Conservation (phyloP, 2,797 vertebrate genomes). For the Pseudomugil tenellus region DNA sequence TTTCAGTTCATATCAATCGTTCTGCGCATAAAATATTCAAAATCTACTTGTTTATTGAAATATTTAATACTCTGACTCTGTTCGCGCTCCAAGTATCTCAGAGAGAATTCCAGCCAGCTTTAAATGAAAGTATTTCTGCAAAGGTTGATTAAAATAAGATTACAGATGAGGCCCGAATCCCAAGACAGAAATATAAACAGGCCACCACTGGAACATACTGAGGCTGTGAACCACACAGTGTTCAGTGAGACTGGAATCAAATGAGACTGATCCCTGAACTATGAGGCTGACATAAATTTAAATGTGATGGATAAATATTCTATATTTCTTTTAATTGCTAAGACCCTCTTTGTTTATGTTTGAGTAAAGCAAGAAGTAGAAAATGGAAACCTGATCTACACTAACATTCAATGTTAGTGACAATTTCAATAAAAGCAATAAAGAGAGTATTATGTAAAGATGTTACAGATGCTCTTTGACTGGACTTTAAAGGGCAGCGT, state of each 20-base stretch:
- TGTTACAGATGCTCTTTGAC: conserved; percentile 51
- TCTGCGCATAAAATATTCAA: conserved; percentile 70
- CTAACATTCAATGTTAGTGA: conserved; percentile 7
- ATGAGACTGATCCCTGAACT: conserved; percentile 29
- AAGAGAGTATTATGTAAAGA: conserved; percentile 37
- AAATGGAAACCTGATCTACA: conserved; percentile 9
- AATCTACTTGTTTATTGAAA: conserved; percentile 77
- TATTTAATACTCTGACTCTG: conserved; percentile 69
- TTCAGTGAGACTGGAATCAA: conserved; percentile 22
- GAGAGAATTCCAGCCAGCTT: conserved; percentile 25
- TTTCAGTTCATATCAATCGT: conserved; percentile 75
- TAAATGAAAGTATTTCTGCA: conserved; percentile 51
- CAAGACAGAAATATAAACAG: conserved; percentile 41
- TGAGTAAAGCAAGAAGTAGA: conserved; percentile 6
- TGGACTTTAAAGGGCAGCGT: conserved; percentile 50
- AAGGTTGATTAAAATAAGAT: conserved; percentile 55
- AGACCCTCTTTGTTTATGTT: conserved; percentile 1
- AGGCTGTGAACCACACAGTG: conserved; percentile 3
- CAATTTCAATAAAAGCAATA: conserved; percentile 17
- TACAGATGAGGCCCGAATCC: conserved; percentile 38
- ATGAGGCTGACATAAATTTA: conserved; percentile 14
- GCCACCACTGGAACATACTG: conserved; percentile 4
- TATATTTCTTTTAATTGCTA: conserved; percentile 24
- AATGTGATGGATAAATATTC: conserved; percentile 40
- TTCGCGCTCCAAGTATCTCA: conserved; percentile 60